phyloP scores from a whole-genome alignment of 2,113 vertebrate genomes.

The Nerophis ophidion region DNA sequence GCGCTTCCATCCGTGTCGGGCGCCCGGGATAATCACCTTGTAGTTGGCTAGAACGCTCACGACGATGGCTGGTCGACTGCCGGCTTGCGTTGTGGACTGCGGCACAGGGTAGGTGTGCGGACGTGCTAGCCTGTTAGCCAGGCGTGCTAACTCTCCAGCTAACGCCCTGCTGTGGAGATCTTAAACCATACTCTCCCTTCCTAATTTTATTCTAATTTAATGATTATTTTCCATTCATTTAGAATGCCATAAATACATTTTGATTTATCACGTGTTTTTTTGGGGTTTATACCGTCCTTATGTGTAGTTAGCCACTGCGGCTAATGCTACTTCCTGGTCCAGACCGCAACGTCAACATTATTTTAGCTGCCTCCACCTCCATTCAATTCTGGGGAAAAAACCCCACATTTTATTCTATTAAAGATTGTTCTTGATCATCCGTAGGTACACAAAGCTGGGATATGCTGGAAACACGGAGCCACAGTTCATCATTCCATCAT shows the following conservation, averaged over 20 bases:
- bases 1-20: neutral
- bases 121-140: slow-evolving; percentile 17
- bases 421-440: slow-evolving; percentile 5
- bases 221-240: no score
- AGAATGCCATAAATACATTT: no score
- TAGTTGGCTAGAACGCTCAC: slow-evolving; percentile 21
- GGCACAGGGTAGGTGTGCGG: slow-evolving; percentile 83
- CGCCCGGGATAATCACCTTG: neutral
- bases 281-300: neutral
- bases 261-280: accelerated
- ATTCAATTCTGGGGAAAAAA: no score
- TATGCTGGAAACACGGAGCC: slow-evolving; percentile 98
- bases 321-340: slow-evolving; percentile 58
- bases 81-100: slow-evolving; percentile 96
- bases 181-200: neutral
- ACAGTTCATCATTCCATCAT: slow-evolving; percentile 98
- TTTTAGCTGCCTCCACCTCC: neutral
- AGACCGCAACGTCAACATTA: neutral
- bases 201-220: neutral
- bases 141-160: slow-evolving; percentile 50
- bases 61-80: slow-evolving; percentile 89
- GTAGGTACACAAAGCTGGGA: slow-evolving; percentile 94
- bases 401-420: no score
- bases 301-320: slow-evolving; percentile 12
- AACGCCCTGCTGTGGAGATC: slow-evolving; percentile 45